Evolutionary conservation across 2,113 vertebrate species (phyloP).

Genomic region (Fulica atra): DNA sequence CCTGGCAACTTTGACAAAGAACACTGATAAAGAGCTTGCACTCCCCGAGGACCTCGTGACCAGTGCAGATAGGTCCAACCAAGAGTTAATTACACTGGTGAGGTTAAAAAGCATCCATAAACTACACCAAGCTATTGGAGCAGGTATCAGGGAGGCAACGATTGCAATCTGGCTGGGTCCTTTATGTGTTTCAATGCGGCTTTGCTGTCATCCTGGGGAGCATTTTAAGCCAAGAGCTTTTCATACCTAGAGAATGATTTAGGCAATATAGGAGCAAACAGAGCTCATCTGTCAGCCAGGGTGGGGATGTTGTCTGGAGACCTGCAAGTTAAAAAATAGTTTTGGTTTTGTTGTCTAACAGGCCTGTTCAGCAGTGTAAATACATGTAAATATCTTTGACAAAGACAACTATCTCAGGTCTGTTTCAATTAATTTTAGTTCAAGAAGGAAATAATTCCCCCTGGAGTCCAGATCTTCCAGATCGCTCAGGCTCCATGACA

Average conservation of each 20-base stretch:
- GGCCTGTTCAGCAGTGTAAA: conserved; percentile 8
- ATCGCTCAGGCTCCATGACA: conserved; percentile 36
- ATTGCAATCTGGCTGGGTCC: neutral
- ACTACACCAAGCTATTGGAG: neutral
- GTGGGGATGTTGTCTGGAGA: neutral
- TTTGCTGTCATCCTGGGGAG: neutral
- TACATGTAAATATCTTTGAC: conserved; percentile 35
- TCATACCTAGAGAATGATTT: neutral
- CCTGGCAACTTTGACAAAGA: neutral
- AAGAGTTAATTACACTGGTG: neutral
- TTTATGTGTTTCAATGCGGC: neutral
- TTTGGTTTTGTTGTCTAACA: conserved; percentile 25
- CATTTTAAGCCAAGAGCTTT: neutral
- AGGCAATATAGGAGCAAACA: neutral
- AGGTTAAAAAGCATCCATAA: neutral
- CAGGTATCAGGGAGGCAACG: neutral
- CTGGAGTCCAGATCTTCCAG: neutral
- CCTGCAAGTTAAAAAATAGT: neutral
- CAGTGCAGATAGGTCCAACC: neutral
- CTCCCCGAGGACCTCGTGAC: neutral
- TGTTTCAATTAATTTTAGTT: conserved; percentile 33
- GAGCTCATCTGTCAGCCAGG: neutral
- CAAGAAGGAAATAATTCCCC: conserved; percentile 1
- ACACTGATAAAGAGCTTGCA: neutral
- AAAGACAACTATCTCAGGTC: conserved; percentile 28